Conservation (phyloP, 1,140 invertebrate species). For the Sarcophaga bullata region DNA sequence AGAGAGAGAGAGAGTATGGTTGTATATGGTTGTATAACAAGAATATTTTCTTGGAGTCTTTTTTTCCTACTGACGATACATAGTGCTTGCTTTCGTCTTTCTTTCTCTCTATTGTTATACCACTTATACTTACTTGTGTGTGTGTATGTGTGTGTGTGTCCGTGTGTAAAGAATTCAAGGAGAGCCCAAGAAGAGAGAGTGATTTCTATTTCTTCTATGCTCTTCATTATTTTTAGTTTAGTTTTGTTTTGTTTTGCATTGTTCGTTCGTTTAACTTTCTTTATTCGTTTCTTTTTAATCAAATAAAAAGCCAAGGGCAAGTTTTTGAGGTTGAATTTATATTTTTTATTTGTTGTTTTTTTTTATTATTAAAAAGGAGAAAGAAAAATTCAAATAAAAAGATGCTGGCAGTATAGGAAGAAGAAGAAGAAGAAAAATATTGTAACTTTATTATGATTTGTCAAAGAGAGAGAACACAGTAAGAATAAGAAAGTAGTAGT, state of each 20-base stretch:
- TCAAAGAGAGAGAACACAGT: conserved; percentile 10
- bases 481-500: conserved; percentile 10
- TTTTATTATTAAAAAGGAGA: background rate
- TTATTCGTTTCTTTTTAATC: background rate
- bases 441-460: conserved; percentile 29
- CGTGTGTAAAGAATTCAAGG: background rate
- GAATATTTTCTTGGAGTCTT: too few relatives aligned
- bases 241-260: background rate
- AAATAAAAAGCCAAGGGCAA: conserved; percentile 3
- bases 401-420: background rate
- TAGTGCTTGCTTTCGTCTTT: too few relatives aligned
- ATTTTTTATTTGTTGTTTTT: background rate
- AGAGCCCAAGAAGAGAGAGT: too few relatives aligned
- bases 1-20: too few relatives aligned
- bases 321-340: background rate
- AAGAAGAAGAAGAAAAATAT: background rate
- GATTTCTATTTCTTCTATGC: too few relatives aligned
- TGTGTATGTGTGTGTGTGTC: background rate
- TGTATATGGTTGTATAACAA: too few relatives aligned
- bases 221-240: background rate
- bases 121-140: background rate
- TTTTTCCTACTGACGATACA: too few relatives aligned
- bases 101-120: too few relatives aligned
- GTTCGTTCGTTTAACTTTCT: background rate
- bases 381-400: background rate